Evolutionary conservation across 2,797 vertebrate species (phyloP).

Genomic region (Manis crassicaudata): DNA sequence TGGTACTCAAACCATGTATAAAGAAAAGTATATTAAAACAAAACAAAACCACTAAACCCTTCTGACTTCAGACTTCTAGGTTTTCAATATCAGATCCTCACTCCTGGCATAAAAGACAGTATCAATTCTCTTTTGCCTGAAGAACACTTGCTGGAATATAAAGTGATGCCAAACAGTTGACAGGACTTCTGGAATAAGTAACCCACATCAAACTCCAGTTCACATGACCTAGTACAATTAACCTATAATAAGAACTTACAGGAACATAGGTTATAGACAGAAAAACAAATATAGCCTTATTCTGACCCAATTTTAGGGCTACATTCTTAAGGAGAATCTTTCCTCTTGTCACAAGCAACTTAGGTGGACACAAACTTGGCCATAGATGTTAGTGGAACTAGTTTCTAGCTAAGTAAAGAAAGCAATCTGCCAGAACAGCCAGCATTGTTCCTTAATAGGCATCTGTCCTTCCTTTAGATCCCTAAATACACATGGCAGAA

Average conservation of each 20-base stretch:
- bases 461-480: background rate
- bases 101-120: background rate
- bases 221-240: background rate
- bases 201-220: background rate
- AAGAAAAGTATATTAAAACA: constrained; percentile 19
- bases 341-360: constrained; percentile 31
- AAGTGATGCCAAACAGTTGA: background rate
- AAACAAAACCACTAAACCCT: constrained; percentile 1
- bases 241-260: background rate
- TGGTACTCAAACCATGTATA: background rate
- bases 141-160: background rate
- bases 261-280: background rate
- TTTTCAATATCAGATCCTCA: constrained; percentile 19
- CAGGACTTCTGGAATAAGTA: constrained; percentile 1
- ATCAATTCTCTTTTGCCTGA: background rate
- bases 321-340: constrained; percentile 24
- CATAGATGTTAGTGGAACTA: background rate
- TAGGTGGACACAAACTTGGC: constrained; percentile 38
- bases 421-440: background rate
- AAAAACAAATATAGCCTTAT: background rate
- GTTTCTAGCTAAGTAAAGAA: background rate
- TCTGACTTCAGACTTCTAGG: background rate
- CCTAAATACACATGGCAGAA: background rate
- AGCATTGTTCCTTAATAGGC: constrained; percentile 8
- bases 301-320: background rate